Conservation (phyloP, 2,888 invertebrate genomes). For the Galerucella pusilla region DNA sequence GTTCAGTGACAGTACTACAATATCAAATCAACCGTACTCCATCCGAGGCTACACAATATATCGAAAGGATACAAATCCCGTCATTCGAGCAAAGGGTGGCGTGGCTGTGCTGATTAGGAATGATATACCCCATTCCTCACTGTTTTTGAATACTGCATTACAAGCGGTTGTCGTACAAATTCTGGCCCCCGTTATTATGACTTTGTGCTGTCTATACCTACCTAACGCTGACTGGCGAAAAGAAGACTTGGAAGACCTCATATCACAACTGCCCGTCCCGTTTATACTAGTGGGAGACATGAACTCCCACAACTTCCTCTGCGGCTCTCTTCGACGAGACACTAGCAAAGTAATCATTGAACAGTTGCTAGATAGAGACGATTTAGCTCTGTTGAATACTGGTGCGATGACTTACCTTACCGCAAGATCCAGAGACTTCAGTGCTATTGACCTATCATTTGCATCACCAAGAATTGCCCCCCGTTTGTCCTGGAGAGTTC, state of each 20-base stretch:
- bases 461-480: no score
- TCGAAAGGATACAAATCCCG: neutral
- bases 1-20: no score
- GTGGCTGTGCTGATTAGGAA: neutral
- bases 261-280: no score
- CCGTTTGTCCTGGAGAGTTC: no score
- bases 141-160: neutral
- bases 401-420: neutral
- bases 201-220: neutral
- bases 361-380: neutral
- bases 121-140: neutral
- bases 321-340: no score
- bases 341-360: no score
- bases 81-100: neutral
- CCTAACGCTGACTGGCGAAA: neutral
- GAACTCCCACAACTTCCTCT: no score
- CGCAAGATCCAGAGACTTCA: neutral
- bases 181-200: neutral
- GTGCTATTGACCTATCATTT: no score
- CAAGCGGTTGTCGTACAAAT: neutral
- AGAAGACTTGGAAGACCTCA: neutral
- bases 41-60: conserved; percentile 9
- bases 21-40: neutral
- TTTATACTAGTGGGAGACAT: no score
- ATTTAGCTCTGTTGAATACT: neutral